Conservation (phyloP, 2,888 invertebrate genomes). For the Agrochola macilenta region DNA sequence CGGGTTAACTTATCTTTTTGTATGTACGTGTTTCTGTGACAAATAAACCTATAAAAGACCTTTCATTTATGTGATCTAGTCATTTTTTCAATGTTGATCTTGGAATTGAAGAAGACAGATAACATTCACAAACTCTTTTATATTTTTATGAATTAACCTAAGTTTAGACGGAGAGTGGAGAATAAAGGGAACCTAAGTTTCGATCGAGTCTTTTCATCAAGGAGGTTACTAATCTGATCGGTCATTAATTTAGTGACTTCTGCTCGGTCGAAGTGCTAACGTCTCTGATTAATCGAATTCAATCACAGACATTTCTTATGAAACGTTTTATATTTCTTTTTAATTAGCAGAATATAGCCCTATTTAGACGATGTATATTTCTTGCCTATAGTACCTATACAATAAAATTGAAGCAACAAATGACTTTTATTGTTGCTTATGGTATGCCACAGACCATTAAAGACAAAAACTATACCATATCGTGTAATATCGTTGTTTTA, state of each 20-base stretch:
- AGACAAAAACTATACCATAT: not conserved
- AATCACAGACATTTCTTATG: slow-evolving; percentile 36
- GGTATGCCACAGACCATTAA: not conserved
- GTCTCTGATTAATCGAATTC: slow-evolving; percentile 73
- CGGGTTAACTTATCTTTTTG: too few species aligned
- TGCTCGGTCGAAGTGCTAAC: slow-evolving; percentile 65
- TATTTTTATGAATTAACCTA: slow-evolving; percentile 5
- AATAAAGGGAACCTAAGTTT: slow-evolving; percentile 13
- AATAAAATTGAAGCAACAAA: not conserved
- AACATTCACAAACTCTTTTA: not conserved
- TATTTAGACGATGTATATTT: too few species aligned
- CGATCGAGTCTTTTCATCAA: slow-evolving; percentile 43
- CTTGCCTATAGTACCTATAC: not conserved
- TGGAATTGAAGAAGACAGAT: not conserved
- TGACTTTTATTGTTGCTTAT: not conserved
- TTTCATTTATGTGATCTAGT: not conserved
- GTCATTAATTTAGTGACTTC: slow-evolving; percentile 70
- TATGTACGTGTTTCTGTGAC: too few species aligned
- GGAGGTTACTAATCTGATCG: slow-evolving; percentile 59
- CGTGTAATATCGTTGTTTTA: not conserved
- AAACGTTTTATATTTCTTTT: slow-evolving; percentile 8
- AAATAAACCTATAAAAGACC: not conserved
- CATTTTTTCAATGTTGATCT: not conserved
- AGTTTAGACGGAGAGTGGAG: not conserved
- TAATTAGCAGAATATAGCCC: not conserved